Base-by-base conservation (phyloP, 2,797 vertebrate genomes). In the Nyctibius grandis region DNA sequence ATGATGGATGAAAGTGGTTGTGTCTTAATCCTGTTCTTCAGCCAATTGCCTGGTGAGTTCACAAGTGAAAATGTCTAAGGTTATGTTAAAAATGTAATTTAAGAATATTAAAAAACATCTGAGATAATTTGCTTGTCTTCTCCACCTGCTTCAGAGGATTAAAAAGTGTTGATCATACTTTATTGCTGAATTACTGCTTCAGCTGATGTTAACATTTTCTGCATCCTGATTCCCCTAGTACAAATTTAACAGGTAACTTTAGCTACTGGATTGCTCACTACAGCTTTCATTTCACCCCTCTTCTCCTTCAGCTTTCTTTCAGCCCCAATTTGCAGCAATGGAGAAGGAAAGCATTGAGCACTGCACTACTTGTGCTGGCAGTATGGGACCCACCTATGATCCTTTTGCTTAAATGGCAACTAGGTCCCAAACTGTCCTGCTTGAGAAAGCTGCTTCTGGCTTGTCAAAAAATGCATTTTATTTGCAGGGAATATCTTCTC, bases 131-230 rank as follows among this genome's bases (percentile, higher is more conserved):
- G 67, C 80, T 94, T 95, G 51, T 87, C 73, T 82, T 85, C 29
- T 91, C 23, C 18, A 53, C 67, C 59, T 88, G 85, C 85, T 79
- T 88, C 63, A 94, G 84, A 79, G 59, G 40, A 90, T 78, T 91
- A 76, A 91, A 90, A 75, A 2, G 22, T n/a, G 48, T 73, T 78
- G 59, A 48, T 92, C 47, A 19, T 48, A 69, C 61, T 73, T 89
- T 76, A 82, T 42, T 91, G 61, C 85, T 91, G 77, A 78, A 64
- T 89, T 95, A 78, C 69, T 91, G 45, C 87, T 92, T 97, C 89
- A 86, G 82, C 91, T 93, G 73, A 57, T 86, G 44, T 56, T 94
- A 88, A 74, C 17, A 4, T 83, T 91, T 83, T 85, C 70, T 89
- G 89, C 44, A 69, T 77, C 31, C 68, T 48, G n/a, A 61, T 87